Base-by-base conservation (phyloP, 2,113 vertebrate genomes). In the Apeltes quadracus region DNA sequence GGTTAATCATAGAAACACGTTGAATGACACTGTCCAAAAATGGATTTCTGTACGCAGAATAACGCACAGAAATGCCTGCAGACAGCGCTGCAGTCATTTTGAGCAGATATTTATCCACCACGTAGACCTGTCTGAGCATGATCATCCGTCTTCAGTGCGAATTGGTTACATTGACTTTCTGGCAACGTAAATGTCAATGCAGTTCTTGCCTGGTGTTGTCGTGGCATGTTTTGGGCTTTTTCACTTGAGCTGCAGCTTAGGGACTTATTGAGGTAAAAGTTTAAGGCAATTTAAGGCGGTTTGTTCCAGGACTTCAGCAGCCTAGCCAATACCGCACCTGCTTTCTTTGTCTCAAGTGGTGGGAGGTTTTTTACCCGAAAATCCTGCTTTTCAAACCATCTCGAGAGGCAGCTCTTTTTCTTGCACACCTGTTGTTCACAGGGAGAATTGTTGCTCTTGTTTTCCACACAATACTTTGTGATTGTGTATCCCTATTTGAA, bases 381-480 rank as follows among this genome's bases (percentile, higher is more conserved):
- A 87, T 62, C 34, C 39, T 39, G 41, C 51, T 68, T 79, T 63
- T 72, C 51, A 62, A 72, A 69, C 75, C 85, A 78, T 73, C 87
- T 81, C 68, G 57, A 78, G 74, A 70, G 66, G 50, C 25, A 25
- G n/a, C 74, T 79, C 59, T 79, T 89, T 78, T 83, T 61, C 72
- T n/a, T 44, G 56, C 48, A 74, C 83, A 79, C 84, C 87, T 87
- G 87, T 23, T 54, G 68, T 78, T 81, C 68, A 16, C 73, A 23
- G 79, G 68, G 85, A 76, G 77, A 75, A 85, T 79, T 70, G 65
- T 38, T 36, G 39, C 65, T 75, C 72, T 75, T 81, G 14, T 44
- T 36, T 54, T 32, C 18, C 72, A 56, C 50, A 78, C 68, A 61
- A 57, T 71, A 57, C 39, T 15, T 11, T 46, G 11, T 23, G 27